phyloP scores from a whole-genome alignment of 1,140 invertebrate species.

The Zaprionus vittiger region DNA sequence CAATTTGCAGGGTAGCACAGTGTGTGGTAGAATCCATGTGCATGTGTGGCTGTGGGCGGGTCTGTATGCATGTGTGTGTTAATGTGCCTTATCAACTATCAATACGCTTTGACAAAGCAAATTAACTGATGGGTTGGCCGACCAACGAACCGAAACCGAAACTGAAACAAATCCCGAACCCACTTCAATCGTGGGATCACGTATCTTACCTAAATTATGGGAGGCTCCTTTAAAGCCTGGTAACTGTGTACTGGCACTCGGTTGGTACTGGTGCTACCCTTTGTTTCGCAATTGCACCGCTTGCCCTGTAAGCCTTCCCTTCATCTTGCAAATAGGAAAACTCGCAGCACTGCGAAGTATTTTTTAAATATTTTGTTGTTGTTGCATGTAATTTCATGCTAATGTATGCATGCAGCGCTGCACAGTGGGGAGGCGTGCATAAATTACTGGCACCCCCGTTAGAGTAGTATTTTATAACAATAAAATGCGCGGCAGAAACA shows the following conservation, averaged over 20 bases:
- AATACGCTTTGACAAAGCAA: constrained; percentile 49
- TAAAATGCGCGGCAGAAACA: constrained; percentile 42
- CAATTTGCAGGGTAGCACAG: constrained; percentile 6
- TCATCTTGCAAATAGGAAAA: constrained; percentile 12
- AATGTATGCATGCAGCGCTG: constrained; percentile 67
- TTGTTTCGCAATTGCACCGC: constrained; percentile 45
- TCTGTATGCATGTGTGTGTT: constrained; percentile 23
- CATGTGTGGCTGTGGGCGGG: neutral
- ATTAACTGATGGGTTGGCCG: constrained; percentile 42
- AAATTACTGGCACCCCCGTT: constrained; percentile 47
- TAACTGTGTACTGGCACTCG: too few relatives aligned
- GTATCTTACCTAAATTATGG: constrained; percentile 19
- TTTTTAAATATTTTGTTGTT: constrained; percentile 30
- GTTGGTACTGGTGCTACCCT: neutral
- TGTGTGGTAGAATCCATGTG: neutral
- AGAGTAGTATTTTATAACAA: constrained; percentile 45
- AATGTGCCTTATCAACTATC: constrained; percentile 64
- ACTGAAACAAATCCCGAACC: constrained; percentile 17
- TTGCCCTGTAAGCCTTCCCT: constrained; percentile 3
- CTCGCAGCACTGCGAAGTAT: constrained; percentile 8
- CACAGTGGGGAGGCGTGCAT: constrained; percentile 38
- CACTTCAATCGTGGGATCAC: neutral
- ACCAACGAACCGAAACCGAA: constrained; percentile 37
- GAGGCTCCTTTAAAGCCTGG: constrained; percentile 30
- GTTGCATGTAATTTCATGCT: constrained; percentile 69